A percentile compares a stretch with the other conserved stretches of the same genome.
Conservation (phyloP, 2,888 invertebrate genomes). For the Lithophane ornitopus region DNA sequence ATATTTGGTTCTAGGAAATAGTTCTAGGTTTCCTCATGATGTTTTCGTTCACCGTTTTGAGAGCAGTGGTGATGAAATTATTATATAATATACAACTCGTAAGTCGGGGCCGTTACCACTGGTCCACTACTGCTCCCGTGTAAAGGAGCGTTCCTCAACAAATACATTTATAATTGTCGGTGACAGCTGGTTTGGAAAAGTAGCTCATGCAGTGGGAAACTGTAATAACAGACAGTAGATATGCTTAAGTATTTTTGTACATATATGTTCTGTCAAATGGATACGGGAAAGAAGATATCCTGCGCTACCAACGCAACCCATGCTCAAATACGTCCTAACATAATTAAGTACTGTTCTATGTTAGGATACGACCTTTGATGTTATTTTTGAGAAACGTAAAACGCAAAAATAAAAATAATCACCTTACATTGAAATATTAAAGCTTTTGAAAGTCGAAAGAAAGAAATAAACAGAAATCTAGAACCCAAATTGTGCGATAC, state of each 20-base stretch:
- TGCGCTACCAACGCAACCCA: neutral
- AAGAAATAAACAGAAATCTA: conserved; percentile 14
- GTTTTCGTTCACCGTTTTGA: too few species aligned
- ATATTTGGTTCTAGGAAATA: too few species aligned
- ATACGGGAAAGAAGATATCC: neutral
- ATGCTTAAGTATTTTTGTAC: neutral
- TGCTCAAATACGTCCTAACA: neutral
- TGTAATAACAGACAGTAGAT: neutral
- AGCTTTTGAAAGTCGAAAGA: neutral
- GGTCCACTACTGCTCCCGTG: too few species aligned
- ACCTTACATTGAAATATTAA: neutral
- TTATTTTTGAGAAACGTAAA: neutral
- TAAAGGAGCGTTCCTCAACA: neutral
- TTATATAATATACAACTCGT: too few species aligned
- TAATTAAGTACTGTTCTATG: neutral
- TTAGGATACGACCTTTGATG: neutral
- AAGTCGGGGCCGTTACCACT: too few species aligned
- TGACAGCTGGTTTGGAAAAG: neutral
- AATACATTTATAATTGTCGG: neutral
- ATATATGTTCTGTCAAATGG: neutral
- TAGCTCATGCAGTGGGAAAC: neutral
- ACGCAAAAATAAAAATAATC: neutral
- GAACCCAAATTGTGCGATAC: neutral
- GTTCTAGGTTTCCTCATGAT: too few species aligned
- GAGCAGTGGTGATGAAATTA: too few species aligned